Conservation (phyloP, 2,888 invertebrate species). For the Muscina levida region DNA sequence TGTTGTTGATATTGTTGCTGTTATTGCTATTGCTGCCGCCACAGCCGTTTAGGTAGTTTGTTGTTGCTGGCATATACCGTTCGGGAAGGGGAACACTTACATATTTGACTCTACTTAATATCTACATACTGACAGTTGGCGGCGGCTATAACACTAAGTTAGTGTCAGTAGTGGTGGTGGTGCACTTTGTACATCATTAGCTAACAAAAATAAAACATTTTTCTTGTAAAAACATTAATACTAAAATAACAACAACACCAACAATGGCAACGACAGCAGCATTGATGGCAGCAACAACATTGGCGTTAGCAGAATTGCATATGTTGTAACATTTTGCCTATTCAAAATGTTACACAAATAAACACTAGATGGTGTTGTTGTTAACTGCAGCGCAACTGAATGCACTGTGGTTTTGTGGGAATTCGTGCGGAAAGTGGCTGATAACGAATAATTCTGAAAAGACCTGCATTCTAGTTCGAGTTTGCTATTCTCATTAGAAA, state of each 20-base stretch:
- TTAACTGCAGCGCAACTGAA: background rate
- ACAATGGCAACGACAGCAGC: background rate
- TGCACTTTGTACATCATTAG: conserved; percentile 34
- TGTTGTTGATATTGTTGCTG: background rate
- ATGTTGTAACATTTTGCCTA: conserved; percentile 47
- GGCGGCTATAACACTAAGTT: too few relatives aligned
- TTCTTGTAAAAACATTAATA: conserved; percentile 17
- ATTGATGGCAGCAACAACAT: background rate
- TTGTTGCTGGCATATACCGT: background rate
- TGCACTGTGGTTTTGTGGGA: too few relatives aligned
- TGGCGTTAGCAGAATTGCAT: background rate
- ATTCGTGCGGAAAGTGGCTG: too few relatives aligned
- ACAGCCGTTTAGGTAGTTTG: background rate
- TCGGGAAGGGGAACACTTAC: background rate
- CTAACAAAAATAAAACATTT: conserved; percentile 41
- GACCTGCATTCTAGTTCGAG: too few relatives aligned
- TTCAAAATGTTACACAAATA: conserved; percentile 27
- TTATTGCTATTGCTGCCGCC: background rate
- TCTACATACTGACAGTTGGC: too few relatives aligned
- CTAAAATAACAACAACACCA: background rate
- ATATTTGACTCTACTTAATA: background rate
- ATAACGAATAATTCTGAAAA: too few relatives aligned
- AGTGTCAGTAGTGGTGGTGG: too few relatives aligned
- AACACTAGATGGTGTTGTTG: background rate
- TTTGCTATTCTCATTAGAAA: too few relatives aligned